These are phyloP conservation scores for Galerucella calmariensis DNA, from an alignment of 2,888 invertebrate genomes.

Conservation along the genomic window DNA sequence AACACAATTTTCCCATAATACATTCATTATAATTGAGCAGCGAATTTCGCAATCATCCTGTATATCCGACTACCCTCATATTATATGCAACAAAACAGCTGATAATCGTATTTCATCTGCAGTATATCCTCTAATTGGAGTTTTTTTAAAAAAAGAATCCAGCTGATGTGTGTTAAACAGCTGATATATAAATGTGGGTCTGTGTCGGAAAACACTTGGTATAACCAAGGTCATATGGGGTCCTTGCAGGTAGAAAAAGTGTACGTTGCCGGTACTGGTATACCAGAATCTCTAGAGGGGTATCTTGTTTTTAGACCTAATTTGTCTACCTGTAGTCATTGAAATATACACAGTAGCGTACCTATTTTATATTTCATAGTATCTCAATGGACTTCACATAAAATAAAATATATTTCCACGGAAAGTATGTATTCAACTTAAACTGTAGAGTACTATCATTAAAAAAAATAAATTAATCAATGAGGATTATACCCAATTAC, in stretches of 20 bases:
- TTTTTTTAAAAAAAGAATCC: constrained; percentile 32
- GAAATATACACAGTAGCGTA: constrained; percentile 26
- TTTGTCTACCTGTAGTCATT: constrained; percentile 36
- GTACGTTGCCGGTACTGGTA: constrained; percentile 18
- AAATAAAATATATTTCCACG: background rate
- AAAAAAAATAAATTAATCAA: no score
- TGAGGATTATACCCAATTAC: no score
- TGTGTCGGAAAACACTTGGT: constrained; percentile 32
- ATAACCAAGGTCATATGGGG: constrained; percentile 38
- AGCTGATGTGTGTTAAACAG: constrained; percentile 37
- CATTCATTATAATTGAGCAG: background rate
- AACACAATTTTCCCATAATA: no score
- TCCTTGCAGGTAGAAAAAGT: constrained; percentile 36
- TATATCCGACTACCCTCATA: constrained; percentile 32
- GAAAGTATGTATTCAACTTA: no score
- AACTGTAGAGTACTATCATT: no score
- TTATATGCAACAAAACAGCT: constrained; percentile 27
- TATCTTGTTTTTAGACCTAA: constrained; percentile 38
- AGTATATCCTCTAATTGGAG: constrained; percentile 35
- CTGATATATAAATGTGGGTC: constrained; percentile 42
- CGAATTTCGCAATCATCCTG: constrained; percentile 16
- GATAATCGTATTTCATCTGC: constrained; percentile 35
- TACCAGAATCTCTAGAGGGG: constrained; percentile 21
- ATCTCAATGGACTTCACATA: background rate
- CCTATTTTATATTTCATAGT: background rate